Conservation (phyloP, 2,113 vertebrate species). For the Pagrus major region DNA sequence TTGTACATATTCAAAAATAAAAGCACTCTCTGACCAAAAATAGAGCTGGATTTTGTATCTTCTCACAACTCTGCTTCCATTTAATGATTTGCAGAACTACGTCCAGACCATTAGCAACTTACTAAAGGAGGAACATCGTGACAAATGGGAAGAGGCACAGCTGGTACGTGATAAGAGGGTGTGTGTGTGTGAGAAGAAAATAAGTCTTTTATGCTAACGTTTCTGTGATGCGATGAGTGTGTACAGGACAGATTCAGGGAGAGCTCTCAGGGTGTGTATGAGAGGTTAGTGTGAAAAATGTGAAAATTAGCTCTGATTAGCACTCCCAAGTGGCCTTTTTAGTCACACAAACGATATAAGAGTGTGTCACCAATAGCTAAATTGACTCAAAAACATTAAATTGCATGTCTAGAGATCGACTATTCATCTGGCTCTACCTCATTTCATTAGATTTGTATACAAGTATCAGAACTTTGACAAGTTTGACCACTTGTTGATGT, state of each 20-base stretch:
- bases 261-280: neutral
- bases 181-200: constrained; percentile 23
- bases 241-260: constrained; percentile 10
- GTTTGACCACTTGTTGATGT: constrained; percentile 35
- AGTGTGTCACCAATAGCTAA: neutral
- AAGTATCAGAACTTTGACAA: neutral
- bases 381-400: neutral
- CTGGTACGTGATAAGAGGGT: constrained; percentile 87
- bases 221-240: constrained; percentile 23
- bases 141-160: constrained; percentile 98
- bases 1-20: constrained; percentile 9
- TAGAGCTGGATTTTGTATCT: neutral
- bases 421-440: neutral
- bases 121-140: constrained; percentile 92
- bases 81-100: constrained; percentile 88
- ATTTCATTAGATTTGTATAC: neutral
- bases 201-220: constrained; percentile 7
- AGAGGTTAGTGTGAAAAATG: constrained; percentile 15
- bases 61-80: constrained; percentile 47
- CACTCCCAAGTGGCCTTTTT: constrained; percentile 14
- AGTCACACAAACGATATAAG: neutral
- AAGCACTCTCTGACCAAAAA: constrained; percentile 15
- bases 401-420: neutral
- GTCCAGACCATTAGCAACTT: constrained; percentile 97
- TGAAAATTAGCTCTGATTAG: constrained; percentile 15